Evolutionary conservation across 2,113 vertebrate species (phyloP), one percentile per base, ranked within the genome.

Genomic region (Lanius ludovicianus): DNA sequence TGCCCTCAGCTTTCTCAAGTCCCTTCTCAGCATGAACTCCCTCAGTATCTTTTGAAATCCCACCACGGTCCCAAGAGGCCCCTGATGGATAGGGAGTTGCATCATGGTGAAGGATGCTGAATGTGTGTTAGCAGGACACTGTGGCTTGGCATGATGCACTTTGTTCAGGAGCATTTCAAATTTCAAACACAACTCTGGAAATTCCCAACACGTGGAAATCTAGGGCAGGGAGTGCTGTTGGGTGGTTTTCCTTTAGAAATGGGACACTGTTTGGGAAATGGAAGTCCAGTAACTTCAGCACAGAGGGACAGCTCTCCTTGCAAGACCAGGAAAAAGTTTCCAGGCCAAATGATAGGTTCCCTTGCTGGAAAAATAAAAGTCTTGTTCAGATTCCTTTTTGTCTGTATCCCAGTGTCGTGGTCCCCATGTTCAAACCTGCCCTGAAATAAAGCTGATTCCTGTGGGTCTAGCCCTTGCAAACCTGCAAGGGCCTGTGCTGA

Each of bases 21-120:
- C 69, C 53, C 17, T 84, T 81, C 74, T 44, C 91, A 35, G 81
- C 53, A 85, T 69, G 75, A 93, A 69, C 52, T 20, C 53, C 39
- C 27, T 87, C 35, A 55, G 41, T 1, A 0, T 37, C 77, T 57
- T 94, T 89, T 94, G 78, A 89, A 93, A 89, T 89, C 70, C 74
- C 93, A 69, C 46, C 44, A 17, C 0, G 0, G 31, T 73, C 77
- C 84, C 2, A 11, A 59, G 17, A 60, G 87, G 65, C 69, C 78
- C 50, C 23, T 0, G 0, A 41, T 78, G 69, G 67, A 68, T 68
- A 13, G 7, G 46, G 62, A 71, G 35, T 50, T 89, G 53, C 73
- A 71, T 60, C 44, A 23, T 0, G 1, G 25, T 0, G 0, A 28
- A 44, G 93, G 71, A 56, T 64, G 35, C 46, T 69, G 53, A 6